Evolutionary conservation across 2,888 invertebrate genomes (phyloP).

Genomic region (Antheraea yamamai): DNA sequence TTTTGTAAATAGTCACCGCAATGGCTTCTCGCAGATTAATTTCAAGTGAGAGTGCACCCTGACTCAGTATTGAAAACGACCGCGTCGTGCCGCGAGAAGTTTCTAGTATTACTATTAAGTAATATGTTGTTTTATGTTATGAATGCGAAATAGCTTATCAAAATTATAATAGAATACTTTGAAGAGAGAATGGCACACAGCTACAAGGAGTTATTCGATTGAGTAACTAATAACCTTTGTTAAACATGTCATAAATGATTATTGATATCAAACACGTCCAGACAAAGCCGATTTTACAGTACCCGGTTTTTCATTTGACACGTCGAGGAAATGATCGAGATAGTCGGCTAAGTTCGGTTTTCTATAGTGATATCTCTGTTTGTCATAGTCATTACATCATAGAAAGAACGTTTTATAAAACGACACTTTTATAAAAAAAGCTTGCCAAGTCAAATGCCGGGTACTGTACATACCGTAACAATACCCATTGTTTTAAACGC

Average conservation of each 20-base stretch:
- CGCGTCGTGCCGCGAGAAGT: conserved; percentile 11
- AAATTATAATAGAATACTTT: neutral
- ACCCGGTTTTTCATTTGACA: no score
- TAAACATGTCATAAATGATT: neutral
- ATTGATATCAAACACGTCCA: neutral
- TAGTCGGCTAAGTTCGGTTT: no score
- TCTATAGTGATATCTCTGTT: no score
- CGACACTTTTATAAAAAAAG: no score
- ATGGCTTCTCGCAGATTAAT: conserved; percentile 76
- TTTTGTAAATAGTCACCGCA: conserved; percentile 77
- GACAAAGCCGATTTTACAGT: no score
- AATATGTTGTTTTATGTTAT: neutral
- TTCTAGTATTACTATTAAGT: conserved; percentile 2
- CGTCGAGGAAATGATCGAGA: no score
- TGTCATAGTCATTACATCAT: no score
- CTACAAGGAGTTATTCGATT: no score
- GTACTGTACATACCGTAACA: no score
- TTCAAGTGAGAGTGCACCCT: conserved; percentile 69
- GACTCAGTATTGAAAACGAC: conserved; percentile 45
- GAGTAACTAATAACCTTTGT: neutral
- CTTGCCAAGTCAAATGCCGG: no score
- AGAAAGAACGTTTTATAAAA: no score
- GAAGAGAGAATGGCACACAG: neutral
- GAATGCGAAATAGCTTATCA: conserved; percentile 2
- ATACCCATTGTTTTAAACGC: no score